phyloP scores from a whole-genome alignment of 2,113 vertebrate species.

The Galeopterus variegatus region DNA sequence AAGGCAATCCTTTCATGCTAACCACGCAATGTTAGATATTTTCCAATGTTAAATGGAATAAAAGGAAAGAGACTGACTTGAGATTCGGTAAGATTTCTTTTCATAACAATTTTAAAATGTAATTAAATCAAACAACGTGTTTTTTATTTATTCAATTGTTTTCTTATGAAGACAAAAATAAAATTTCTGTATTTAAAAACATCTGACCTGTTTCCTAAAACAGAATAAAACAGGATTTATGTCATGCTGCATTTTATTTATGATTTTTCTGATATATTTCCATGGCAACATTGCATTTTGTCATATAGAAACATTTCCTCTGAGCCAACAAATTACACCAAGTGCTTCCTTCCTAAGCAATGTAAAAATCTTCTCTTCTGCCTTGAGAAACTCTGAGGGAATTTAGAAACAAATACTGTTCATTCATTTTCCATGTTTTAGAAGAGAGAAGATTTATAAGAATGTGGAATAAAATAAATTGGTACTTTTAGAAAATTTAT shows the following conservation, averaged over 20 bases:
- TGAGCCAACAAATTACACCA: conserved; percentile 54
- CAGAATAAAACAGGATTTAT: neutral
- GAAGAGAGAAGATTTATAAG: conserved; percentile 1
- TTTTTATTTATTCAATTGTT: conserved; percentile 29
- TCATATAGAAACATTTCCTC: conserved; percentile 56
- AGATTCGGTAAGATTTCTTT: neutral
- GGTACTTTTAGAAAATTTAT: neutral
- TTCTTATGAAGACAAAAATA: neutral
- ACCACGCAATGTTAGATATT: neutral
- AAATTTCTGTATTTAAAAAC: conserved; percentile 18
- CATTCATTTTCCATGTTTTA: neutral
- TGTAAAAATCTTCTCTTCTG: neutral
- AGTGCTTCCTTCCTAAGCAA: conserved; percentile 25
- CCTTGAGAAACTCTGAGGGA: conserved; percentile 27
- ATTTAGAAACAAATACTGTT: conserved; percentile 47
- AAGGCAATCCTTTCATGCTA: neutral
- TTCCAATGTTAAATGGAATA: neutral
- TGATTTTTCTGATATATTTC: conserved; percentile 32
- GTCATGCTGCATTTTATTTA: neutral
- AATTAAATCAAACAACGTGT: neutral
- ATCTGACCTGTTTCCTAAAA: neutral
- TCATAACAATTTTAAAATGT: neutral
- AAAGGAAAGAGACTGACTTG: neutral
- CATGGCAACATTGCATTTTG: conserved; percentile 58
- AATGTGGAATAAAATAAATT: conserved; percentile 1